phyloP scores from a whole-genome alignment of 2,797 vertebrate genomes.

The Sebastes diaconus region DNA sequence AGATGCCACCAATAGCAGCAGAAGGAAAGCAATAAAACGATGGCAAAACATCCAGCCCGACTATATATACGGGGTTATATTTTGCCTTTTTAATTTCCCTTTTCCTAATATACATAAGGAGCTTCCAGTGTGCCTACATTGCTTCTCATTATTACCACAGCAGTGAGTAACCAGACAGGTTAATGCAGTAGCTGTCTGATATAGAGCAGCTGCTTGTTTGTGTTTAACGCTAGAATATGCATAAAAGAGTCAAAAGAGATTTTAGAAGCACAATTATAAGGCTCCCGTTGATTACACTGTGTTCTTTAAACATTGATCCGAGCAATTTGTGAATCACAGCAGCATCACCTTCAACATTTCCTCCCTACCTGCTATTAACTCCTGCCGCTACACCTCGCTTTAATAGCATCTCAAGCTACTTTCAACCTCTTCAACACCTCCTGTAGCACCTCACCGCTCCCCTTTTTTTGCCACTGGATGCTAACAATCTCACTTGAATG shows the following conservation, averaged over 20 bases:
- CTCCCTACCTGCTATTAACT: constrained; percentile 9
- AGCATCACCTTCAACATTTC: constrained; percentile 8
- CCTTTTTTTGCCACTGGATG: constrained; percentile 20
- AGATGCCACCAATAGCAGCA: neutral
- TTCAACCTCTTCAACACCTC: constrained; percentile 1
- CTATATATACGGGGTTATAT: neutral
- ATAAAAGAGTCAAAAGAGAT: neutral
- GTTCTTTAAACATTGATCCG: constrained; percentile 31
- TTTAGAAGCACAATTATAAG: constrained; percentile 5
- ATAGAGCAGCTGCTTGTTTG: constrained; percentile 11
- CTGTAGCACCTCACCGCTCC: neutral
- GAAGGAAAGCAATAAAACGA: constrained; percentile 4
- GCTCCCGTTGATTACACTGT: constrained; percentile 11
- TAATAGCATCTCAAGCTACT: constrained; percentile 18
- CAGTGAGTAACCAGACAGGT: constrained; percentile 28
- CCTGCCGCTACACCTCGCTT: neutral
- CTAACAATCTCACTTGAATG: constrained; percentile 19
- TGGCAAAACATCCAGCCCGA: neutral
- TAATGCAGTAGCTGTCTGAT: constrained; percentile 20
- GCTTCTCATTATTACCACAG: constrained; percentile 26
- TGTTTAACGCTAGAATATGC: constrained; percentile 16
- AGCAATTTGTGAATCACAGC: constrained; percentile 28
- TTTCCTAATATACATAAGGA: neutral
- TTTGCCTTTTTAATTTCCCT: neutral
- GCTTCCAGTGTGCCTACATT: neutral